A percentile compares a stretch with the other conserved stretches of the same genome.
These are phyloP conservation scores for Scophthalmus maximus DNA, from an alignment of 2,113 vertebrate genomes.

Conservation along the genomic window DNA sequence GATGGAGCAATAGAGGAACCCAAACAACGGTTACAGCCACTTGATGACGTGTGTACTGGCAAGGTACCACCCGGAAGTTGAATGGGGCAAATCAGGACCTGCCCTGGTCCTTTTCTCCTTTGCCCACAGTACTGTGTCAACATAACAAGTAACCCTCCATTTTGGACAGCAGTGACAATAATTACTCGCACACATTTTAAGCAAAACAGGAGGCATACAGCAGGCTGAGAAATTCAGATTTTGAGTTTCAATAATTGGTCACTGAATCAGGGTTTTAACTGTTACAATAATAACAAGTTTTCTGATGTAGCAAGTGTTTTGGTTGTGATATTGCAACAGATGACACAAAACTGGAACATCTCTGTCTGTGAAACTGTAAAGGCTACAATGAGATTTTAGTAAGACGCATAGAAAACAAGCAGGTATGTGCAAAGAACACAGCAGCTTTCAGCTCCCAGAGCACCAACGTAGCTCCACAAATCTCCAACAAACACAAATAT, in stretches of 20 bases:
- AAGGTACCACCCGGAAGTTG: slow-evolving; percentile 77
- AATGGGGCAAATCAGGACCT: slow-evolving; percentile 76
- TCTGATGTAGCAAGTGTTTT: neutral
- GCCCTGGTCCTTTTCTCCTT: slow-evolving; percentile 56
- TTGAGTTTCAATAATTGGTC: slow-evolving; percentile 1
- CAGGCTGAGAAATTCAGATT: slow-evolving; percentile 47
- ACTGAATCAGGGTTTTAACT: neutral
- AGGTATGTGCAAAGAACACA: slow-evolving; percentile 39
- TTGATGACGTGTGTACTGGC: slow-evolving; percentile 76
- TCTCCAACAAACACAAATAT: slow-evolving; percentile 20
- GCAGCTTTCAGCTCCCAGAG: neutral
- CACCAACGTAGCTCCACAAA: slow-evolving; percentile 5
- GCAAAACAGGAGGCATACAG: slow-evolving; percentile 58
- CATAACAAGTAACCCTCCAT: slow-evolving; percentile 70
- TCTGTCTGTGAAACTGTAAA: neutral
- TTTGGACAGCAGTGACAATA: slow-evolving; percentile 70
- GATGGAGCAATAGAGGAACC: slow-evolving; percentile 67
- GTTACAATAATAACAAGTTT: neutral
- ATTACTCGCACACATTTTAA: slow-evolving; percentile 62
- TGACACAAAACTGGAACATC: neutral
- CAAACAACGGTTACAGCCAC: slow-evolving; percentile 76
- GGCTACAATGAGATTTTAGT: neutral
- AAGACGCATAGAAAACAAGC: slow-evolving; percentile 24
- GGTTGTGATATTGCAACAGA: neutral
- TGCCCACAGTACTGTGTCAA: slow-evolving; percentile 52